phyloP scores from a whole-genome alignment of 2,113 vertebrate species.

The Theropithecus gelada region DNA sequence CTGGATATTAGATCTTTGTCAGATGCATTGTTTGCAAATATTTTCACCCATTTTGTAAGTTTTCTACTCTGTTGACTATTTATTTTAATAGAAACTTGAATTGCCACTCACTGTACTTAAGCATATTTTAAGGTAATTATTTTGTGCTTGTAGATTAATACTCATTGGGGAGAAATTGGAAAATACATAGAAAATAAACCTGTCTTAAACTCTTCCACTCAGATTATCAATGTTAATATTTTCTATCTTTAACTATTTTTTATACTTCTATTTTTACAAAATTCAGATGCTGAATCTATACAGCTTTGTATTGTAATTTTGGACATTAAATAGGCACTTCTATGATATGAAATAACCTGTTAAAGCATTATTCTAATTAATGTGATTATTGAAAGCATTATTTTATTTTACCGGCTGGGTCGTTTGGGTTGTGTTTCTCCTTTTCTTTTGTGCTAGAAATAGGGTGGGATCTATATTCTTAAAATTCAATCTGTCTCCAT shows the following conservation, averaged over 20 bases:
- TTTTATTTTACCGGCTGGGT: not conserved
- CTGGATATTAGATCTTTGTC: too few species aligned
- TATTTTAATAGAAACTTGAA: not conserved
- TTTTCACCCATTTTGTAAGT: too few species aligned
- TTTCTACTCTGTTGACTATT: too few species aligned
- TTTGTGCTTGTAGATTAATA: slow-evolving; percentile 3
- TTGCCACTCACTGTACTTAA: not conserved
- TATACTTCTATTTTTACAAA: not conserved
- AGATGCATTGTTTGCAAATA: too few species aligned
- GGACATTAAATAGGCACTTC: not conserved
- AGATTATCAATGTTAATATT: not conserved
- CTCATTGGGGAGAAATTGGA: not conserved
- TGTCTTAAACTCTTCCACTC: not conserved
- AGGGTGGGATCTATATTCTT: not conserved
- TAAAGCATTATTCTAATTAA: slow-evolving; percentile 25
- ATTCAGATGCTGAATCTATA: not conserved
- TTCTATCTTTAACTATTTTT: not conserved
- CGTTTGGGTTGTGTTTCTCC: not conserved
- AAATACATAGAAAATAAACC: not conserved
- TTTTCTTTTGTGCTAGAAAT: not conserved
- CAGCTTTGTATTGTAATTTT: not conserved
- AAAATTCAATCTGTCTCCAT: not conserved
- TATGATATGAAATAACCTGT: not conserved
- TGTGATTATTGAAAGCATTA: not conserved
- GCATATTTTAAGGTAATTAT: slow-evolving; percentile 41